Percentiles rank a stretch among this genome's conserved stretches.
phyloP scores from a whole-genome alignment of 2,797 vertebrate genomes.

The Xiphophorus birchmanni region DNA sequence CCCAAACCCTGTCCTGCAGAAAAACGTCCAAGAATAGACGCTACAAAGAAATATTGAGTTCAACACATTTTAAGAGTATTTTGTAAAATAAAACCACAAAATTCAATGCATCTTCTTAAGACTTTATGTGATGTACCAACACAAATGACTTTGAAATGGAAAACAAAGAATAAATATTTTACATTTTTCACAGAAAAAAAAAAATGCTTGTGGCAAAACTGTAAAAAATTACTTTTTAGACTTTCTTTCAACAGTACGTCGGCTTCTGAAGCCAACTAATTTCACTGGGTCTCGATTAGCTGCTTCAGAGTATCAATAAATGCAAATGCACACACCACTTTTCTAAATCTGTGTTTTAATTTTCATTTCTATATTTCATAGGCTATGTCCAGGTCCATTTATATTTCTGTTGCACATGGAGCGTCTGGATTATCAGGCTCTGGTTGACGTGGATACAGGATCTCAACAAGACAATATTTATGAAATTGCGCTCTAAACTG shows the following conservation, averaged over 20 bases:
- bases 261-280: neutral
- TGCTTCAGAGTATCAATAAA: neutral
- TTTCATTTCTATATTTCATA: neutral
- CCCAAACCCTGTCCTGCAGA: conserved; percentile 22
- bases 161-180: neutral
- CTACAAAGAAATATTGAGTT: neutral
- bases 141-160: neutral
- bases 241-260: neutral
- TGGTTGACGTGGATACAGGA: neutral
- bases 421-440: neutral
- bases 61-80: neutral
- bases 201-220: neutral
- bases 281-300: neutral
- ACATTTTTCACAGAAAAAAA: neutral
- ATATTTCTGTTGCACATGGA: neutral
- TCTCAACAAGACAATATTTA: conserved; percentile 11
- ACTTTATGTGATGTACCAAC: neutral
- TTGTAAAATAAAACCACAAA: neutral
- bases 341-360: neutral
- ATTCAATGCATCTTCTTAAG: neutral
- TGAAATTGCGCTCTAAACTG: conserved; percentile 21
- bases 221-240: neutral
- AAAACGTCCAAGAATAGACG: conserved; percentile 17
- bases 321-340: neutral
- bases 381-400: neutral